Base-by-base conservation (phyloP, 2,113 vertebrate genomes). In the Brachirus orientalis region DNA sequence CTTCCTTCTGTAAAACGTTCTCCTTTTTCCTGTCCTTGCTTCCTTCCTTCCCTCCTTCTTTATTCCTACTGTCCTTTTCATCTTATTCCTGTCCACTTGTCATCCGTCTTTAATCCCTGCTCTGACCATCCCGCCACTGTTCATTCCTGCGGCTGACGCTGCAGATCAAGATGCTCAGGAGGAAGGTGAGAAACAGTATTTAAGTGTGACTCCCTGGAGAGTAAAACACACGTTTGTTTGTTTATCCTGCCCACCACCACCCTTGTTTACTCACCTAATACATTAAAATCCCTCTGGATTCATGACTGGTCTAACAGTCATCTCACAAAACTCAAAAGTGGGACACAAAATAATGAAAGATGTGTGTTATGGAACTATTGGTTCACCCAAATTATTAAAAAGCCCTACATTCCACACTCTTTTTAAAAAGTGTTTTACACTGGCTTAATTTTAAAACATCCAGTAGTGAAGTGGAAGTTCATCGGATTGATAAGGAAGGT, bases 111-210 rank as follows among this genome's bases (percentile, higher is more conserved):
- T 11, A 8, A 43, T 56, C 43, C 60, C 11, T 55, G 18, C 12
- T 47, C 20, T 12, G 10, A 6, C 22, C 71, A 46, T 65, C 22
- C 52, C 19, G 18, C 33, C 73, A 65, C 69, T 7, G 63, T 60
- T 64, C 45, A 73, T 55, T 56, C 10, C 65, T 66, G 40, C 75
- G 16, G 43, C 52, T 63, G 70, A 2, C 67, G 54, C 75, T 7
- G 73, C 84, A 89, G 85, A 89, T 82, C 75, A 85, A 85, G 82
- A 89, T 9, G 82, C 70, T 46, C 80, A 76, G 68, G 85, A 87
- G 64, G 87, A 87, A 89, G 85, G 85, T 89, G 80, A 87, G 84
- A 69, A 40, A 52, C 41, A 10, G 40, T 35, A 16, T 40, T 9
- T 40, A 40, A 51, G 18, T 63, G 43, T 51, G 14, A 28, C 1